Conservation (phyloP, 2,113 vertebrate species). For the Eurypyga helias region DNA sequence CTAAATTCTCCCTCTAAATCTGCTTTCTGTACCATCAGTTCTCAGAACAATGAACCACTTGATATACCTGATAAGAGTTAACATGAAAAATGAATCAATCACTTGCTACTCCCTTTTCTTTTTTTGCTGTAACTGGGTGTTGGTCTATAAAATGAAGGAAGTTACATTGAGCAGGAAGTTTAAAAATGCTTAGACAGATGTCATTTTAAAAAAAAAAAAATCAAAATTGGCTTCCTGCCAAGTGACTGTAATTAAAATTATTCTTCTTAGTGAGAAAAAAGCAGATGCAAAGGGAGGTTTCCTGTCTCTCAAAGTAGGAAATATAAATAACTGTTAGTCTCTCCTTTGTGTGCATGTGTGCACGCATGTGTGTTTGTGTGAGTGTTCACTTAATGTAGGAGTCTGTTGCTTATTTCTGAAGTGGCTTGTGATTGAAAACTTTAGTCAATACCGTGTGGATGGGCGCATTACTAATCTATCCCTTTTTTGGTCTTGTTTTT, state of each 20-base stretch:
- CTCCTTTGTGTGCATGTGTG: conserved; percentile 36
- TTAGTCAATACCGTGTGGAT: neutral
- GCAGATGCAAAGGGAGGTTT: conserved; percentile 65
- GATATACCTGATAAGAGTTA: conserved; percentile 64
- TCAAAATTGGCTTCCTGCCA: conserved; percentile 61
- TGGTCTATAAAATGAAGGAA: conserved; percentile 67
- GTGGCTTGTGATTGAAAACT: conserved; percentile 13
- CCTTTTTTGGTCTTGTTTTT: neutral
- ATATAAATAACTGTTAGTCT: conserved; percentile 62
- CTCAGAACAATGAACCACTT: conserved; percentile 48
- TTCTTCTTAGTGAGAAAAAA: conserved; percentile 66
- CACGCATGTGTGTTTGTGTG: neutral
- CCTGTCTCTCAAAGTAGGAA: conserved; percentile 66
- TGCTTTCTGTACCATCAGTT: conserved; percentile 49
- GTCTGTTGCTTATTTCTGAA: conserved; percentile 26
- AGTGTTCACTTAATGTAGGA: neutral
- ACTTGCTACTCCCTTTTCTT: conserved; percentile 48
- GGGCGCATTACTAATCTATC: neutral
- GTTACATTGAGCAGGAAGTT: conserved; percentile 67
- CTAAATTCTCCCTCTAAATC: conserved; percentile 51
- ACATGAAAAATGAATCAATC: conserved; percentile 51
- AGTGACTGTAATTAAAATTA: conserved; percentile 70
- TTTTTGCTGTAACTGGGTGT: conserved; percentile 56
- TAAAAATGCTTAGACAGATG: conserved; percentile 70
- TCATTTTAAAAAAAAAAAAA: conserved; percentile 43